Evolutionary conservation across 2,888 invertebrate species (phyloP).

Genomic region (Platycheirus albimanus): DNA sequence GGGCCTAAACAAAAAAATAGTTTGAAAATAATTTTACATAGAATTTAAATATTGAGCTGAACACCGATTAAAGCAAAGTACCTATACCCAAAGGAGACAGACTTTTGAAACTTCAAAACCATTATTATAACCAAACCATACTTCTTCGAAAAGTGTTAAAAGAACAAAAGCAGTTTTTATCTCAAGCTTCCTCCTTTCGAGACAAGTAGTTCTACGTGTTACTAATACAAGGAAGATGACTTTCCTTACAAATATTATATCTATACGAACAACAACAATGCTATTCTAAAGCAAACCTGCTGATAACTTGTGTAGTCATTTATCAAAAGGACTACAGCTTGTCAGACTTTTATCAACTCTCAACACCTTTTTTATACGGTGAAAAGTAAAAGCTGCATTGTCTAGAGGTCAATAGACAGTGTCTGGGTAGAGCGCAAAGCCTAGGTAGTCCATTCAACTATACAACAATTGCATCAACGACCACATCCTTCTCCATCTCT

Average conservation of each 20-base stretch:
- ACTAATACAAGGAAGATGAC: not conserved
- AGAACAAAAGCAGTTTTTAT: not conserved
- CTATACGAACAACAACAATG: not conserved
- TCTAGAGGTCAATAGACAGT: slow-evolving; percentile 54
- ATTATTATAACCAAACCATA: no score
- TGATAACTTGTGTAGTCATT: slow-evolving; percentile 7
- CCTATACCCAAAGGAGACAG: no score
- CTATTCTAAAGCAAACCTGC: not conserved
- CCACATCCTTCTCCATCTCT: slow-evolving; percentile 15
- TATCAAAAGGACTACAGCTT: slow-evolving; percentile 41
- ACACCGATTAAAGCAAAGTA: no score
- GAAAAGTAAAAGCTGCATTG: slow-evolving; percentile 61
- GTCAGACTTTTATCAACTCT: slow-evolving; percentile 50
- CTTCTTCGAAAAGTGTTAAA: not conserved
- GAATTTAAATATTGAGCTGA: no score
- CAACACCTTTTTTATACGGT: slow-evolving; percentile 37
- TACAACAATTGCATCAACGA: slow-evolving; percentile 38
- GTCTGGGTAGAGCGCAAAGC: no score
- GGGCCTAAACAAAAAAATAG: no score
- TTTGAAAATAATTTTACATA: no score
- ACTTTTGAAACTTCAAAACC: no score
- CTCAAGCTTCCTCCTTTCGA: not conserved
- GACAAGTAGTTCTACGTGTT: slow-evolving; percentile 21
- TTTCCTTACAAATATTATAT: not conserved
- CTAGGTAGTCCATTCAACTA: slow-evolving; percentile 14